Conservation (phyloP, 2,797 vertebrate species). For the Enteromius viviparus region DNA sequence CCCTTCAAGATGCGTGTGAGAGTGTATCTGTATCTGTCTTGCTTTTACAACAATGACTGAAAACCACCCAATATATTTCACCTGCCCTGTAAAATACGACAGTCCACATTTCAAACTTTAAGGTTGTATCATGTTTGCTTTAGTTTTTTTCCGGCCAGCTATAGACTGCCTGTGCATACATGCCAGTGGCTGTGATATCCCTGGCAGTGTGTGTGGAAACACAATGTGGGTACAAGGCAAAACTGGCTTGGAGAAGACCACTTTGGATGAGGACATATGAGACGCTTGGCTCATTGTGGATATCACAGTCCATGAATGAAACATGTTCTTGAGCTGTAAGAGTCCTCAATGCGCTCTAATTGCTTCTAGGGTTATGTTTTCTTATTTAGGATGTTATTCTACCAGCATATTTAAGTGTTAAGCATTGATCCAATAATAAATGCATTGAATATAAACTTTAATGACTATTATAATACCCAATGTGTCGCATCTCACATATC, state of each 20-base stretch:
- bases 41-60: neutral
- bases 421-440: neutral
- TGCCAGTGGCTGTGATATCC: conserved; percentile 33
- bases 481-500: neutral
- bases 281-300: conserved; percentile 2
- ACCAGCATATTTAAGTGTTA: neutral
- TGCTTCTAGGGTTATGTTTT: neutral
- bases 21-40: conserved; percentile 7
- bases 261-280: conserved; percentile 31
- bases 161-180: neutral
- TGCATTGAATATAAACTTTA: conserved; percentile 43
- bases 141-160: neutral
- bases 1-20: conserved; percentile 3
- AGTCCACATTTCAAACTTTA: neutral
- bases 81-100: neutral
- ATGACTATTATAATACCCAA: conserved; percentile 11
- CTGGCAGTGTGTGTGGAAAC: conserved; percentile 20
- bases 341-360: neutral
- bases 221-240: conserved; percentile 19
- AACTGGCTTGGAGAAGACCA: conserved; percentile 22
- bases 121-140: neutral
- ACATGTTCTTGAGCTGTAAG: neutral
- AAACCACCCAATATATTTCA: conserved; percentile 1
- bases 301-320: neutral
- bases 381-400: neutral